Evolutionary conservation across 1,140 invertebrate species (phyloP).

Genomic region (Rhyzopertha dominica): DNA sequence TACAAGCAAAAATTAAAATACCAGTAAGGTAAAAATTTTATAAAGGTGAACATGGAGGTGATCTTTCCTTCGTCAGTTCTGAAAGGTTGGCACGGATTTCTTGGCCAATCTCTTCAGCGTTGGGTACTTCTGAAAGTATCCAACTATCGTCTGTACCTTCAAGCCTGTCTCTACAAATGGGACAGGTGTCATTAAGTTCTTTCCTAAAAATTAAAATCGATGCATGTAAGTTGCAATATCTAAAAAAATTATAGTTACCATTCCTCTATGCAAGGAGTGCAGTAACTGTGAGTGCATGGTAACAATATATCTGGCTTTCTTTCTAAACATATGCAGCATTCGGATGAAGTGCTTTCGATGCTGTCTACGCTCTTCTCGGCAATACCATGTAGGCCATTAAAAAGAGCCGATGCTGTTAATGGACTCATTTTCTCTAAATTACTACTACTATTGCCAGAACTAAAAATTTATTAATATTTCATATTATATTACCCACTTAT

Average conservation of each 20-base stretch:
- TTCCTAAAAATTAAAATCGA: slow-evolving; percentile 50
- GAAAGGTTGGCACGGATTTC: slow-evolving; percentile 48
- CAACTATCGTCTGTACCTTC: slow-evolving; percentile 61
- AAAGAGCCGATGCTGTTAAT: slow-evolving; percentile 23
- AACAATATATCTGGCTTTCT: slow-evolving; percentile 59
- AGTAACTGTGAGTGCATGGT: slow-evolving; percentile 64
- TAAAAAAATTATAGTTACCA: slow-evolving; percentile 47
- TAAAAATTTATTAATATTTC: too few relatives aligned
- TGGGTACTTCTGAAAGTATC: slow-evolving; percentile 61
- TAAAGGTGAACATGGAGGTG: slow-evolving; percentile 24
- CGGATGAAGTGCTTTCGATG: slow-evolving; percentile 37
- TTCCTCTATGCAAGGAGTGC: slow-evolving; percentile 62
- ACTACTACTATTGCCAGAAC: too few relatives aligned
- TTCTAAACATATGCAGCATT: slow-evolving; percentile 70
- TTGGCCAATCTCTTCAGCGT: slow-evolving; percentile 55
- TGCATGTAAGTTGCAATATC: slow-evolving; percentile 4
- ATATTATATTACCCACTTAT: too few relatives aligned
- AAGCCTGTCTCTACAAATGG: slow-evolving; percentile 58
- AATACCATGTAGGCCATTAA: slow-evolving; percentile 17
- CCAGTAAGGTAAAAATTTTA: slow-evolving; percentile 17
- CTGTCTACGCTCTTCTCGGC: slow-evolving; percentile 3
- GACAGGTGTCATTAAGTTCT: slow-evolving; percentile 61
- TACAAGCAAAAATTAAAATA: neutral
- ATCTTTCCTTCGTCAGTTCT: slow-evolving; percentile 32
- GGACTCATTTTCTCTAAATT: too few relatives aligned